Conservation (phyloP, 2,888 invertebrate species). For the Ypsolopha sequella region DNA sequence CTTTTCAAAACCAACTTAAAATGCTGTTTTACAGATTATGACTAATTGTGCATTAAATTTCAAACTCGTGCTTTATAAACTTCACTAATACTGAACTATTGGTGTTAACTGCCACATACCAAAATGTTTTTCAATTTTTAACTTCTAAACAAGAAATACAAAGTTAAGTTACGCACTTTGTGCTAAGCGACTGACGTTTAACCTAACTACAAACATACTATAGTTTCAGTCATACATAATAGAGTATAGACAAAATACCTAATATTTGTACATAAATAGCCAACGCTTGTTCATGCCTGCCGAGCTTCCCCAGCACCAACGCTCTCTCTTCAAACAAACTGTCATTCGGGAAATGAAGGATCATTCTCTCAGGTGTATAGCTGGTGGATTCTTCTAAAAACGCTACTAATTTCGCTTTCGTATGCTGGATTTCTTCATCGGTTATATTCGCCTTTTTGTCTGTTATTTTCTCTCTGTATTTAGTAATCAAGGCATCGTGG, state of each 20-base stretch:
- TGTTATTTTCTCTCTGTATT: slow-evolving; percentile 84
- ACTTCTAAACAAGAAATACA: too few relatives aligned
- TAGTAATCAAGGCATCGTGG: slow-evolving; percentile 92
- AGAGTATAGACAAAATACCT: slow-evolving; percentile 35
- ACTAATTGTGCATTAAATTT: too few relatives aligned
- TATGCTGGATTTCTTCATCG: slow-evolving; percentile 46
- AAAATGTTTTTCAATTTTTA: too few relatives aligned
- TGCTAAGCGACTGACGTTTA: too few relatives aligned
- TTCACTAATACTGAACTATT: too few relatives aligned
- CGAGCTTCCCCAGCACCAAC: slow-evolving; percentile 91
- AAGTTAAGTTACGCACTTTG: too few relatives aligned
- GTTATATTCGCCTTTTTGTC: slow-evolving; percentile 39
- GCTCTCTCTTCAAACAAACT: slow-evolving; percentile 93
- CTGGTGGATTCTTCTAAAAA: slow-evolving; percentile 85
- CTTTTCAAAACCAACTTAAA: too few relatives aligned
- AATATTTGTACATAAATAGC: slow-evolving; percentile 92
- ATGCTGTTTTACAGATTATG: too few relatives aligned
- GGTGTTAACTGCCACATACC: too few relatives aligned
- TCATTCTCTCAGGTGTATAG: slow-evolving; percentile 89
- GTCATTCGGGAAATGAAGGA: slow-evolving; percentile 88
- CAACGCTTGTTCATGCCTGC: slow-evolving; percentile 92
- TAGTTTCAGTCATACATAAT: too few relatives aligned
- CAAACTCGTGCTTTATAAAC: too few relatives aligned
- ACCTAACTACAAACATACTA: too few relatives aligned
- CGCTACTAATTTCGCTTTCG: slow-evolving; percentile 73